phyloP scores from a whole-genome alignment of 2,113 vertebrate genomes.

The Eulemur rufifrons region DNA sequence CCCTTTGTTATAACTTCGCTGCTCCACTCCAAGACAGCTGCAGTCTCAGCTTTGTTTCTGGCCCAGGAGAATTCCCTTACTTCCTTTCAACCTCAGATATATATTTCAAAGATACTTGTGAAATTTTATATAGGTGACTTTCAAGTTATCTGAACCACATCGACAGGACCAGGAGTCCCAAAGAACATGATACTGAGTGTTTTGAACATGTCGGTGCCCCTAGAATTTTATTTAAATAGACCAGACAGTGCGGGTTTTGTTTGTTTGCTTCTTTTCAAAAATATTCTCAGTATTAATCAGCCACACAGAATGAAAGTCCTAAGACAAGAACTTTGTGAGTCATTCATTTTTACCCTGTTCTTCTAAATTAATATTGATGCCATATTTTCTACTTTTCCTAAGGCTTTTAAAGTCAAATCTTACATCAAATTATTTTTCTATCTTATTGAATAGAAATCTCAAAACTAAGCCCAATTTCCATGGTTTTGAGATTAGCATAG shows the following conservation, averaged over 20 bases:
- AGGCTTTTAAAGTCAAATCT: not conserved
- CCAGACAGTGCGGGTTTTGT: not conserved
- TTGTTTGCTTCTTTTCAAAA: slow-evolving; percentile 16
- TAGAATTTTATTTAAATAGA: not conserved
- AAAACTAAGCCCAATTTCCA: slow-evolving; percentile 36
- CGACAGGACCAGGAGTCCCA: not conserved
- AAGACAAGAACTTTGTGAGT: not conserved
- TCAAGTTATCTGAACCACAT: not conserved
- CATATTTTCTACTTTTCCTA: not conserved
- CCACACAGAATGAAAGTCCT: not conserved
- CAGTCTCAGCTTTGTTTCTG: not conserved
- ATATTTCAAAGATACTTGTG: not conserved
- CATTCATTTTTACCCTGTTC: not conserved
- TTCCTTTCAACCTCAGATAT: not conserved
- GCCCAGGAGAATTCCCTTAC: not conserved
- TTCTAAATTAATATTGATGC: not conserved
- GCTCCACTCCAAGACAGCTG: not conserved
- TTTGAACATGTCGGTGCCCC: not conserved
- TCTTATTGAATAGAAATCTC: slow-evolving; percentile 26
- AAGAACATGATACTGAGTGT: not conserved
- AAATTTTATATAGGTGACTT: not conserved
- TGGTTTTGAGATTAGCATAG: not conserved
- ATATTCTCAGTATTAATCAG: not conserved
- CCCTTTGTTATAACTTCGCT: not conserved
- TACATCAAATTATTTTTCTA: not conserved